Base-by-base conservation (phyloP, 1,140 invertebrate species). In the Hylaeus anthracinus region DNA sequence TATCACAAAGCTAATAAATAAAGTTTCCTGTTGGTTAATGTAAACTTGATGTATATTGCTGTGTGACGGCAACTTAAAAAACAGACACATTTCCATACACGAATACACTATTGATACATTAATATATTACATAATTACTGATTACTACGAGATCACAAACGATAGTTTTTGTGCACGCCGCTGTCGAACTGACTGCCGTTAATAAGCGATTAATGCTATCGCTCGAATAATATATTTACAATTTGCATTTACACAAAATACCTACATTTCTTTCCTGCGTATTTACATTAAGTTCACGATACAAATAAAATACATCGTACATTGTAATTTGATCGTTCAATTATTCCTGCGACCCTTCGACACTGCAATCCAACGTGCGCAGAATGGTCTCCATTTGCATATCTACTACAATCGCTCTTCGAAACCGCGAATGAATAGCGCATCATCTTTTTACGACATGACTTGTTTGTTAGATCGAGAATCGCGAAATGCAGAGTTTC, bases 211-310 rank as follows among this genome's bases (percentile, higher is more conserved):
- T 78, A 10, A 66, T 73, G 64, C 83, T 85, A 82, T 85, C 70
- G 78, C 83, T 64, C 61, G 51, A 74, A 55, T 85, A 80, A 85
- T 56, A 41, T 64, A 88, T 88, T 88, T 89, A 89, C 86, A 89
- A 79, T 88, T 48, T 87, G 81, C 85, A 80, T 87, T 87, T 89
- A 88, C 83, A 89, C 79, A 86, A 88, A 85, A 86, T 88, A 87
- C 71, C 82, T 86, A 86, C 79, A 83, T 63, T 72, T 63, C 64
- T 65, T 81, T 67, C 39, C 64, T 77, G 72, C 76, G 65, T 88
- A 88, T 84, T 84, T 88, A 86, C 83, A 86, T 72, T 72, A 15
- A 48, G 72, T 76, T 85, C 56, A 76, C 56, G 64, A 77, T 85
- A 74, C 41, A 81, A 64, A 80, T 84, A 66, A 83, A 80, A 84